A percentile compares a stretch with the other conserved stretches of the same genome.
These are phyloP conservation scores for Macroteleia sp. DNA, from an alignment of 2,888 invertebrate species.

Conservation along the genomic window DNA sequence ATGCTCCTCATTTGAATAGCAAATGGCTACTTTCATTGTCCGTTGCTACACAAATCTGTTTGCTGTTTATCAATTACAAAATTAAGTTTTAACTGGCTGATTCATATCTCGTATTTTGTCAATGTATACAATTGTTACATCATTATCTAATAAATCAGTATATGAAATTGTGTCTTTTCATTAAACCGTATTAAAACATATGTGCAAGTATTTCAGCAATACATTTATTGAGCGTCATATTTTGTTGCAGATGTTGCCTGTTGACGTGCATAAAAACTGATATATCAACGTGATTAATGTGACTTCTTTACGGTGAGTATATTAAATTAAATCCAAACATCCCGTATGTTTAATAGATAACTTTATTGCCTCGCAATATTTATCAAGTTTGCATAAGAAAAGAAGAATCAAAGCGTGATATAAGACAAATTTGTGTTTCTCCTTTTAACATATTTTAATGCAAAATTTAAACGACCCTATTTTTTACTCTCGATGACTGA, in stretches of 20 bases:
- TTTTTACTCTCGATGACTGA: background rate
- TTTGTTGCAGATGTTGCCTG: conserved; percentile 59
- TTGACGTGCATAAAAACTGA: conserved; percentile 40
- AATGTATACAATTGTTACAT: conserved; percentile 11
- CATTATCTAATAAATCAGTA: background rate
- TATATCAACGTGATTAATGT: conserved; percentile 29
- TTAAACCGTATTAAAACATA: background rate
- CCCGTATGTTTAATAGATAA: no score
- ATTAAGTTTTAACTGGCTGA: conserved; percentile 36
- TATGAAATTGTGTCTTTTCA: background rate
- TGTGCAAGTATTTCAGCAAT: background rate
- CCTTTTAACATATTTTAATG: no score
- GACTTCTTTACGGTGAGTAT: conserved; percentile 46
- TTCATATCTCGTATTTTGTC: conserved; percentile 29
- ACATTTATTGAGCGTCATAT: conserved; percentile 27
- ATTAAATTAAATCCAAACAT: no score
- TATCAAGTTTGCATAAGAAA: no score
- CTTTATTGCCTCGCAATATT: no score
- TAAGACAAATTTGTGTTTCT: no score
- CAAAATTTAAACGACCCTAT: no score
- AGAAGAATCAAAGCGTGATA: no score
- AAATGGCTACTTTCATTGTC: conserved; percentile 57
- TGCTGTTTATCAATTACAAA: conserved; percentile 51
- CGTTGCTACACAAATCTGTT: conserved; percentile 28
- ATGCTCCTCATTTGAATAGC: conserved; percentile 49